Evolutionary conservation across 2,113 vertebrate genomes (phyloP).

Genomic region (Eretmodus cyanostictus): DNA sequence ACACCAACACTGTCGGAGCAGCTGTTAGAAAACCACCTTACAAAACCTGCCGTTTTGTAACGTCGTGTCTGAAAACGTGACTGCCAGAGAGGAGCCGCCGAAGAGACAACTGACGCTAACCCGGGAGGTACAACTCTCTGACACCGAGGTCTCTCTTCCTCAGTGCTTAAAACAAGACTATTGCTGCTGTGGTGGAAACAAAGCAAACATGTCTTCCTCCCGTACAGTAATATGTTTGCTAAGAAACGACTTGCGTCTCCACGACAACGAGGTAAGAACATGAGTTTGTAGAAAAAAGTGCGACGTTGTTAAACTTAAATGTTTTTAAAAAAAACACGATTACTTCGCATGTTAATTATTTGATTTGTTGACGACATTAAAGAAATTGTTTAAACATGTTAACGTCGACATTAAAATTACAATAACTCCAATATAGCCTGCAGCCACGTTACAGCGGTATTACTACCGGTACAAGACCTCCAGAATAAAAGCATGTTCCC

Average conservation of each 20-base stretch:
- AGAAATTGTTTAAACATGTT: background rate
- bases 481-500: background rate
- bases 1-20: background rate
- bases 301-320: background rate
- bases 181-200: rapidly evolving
- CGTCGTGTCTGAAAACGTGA: conserved; percentile 34
- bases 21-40: conserved; percentile 13
- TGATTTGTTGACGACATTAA: background rate
- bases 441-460: background rate
- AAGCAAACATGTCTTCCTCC: conserved; percentile 22
- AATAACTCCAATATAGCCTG: background rate
- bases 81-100: background rate
- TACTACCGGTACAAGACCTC: background rate
- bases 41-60: conserved; percentile 41
- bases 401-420: background rate
- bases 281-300: background rate
- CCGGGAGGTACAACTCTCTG: background rate
- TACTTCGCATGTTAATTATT: background rate
- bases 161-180: background rate
- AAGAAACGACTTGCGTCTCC: conserved; percentile 73
- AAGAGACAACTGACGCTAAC: background rate
- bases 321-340: rapidly evolving
- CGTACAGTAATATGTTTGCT: conserved; percentile 67
- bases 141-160: background rate
- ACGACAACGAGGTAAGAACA: conserved; percentile 74